Base-by-base conservation (phyloP, 2,797 vertebrate species). In the Chrosomus eos region DNA sequence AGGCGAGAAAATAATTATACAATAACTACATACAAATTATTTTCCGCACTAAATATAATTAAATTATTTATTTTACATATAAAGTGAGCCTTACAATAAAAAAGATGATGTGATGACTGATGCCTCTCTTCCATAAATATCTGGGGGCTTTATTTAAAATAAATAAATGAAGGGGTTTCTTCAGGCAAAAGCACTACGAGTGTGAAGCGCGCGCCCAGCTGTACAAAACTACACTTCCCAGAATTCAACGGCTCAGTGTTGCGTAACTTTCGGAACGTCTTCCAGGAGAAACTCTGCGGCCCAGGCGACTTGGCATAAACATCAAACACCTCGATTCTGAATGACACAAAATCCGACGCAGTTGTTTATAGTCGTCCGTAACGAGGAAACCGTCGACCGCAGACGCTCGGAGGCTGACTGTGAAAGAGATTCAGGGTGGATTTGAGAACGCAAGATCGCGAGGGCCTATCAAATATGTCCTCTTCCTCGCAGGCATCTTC, bases 401-500 rank as follows among this genome's bases (percentile, higher is more conserved):
- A 74, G 43, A n/a, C 51, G 31, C 31, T 82, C 76, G 33, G 58
- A 78, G 60, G 26, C 26, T 64, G 84, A 48, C 80, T 53, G 64
- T 62, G 62, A 78, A 48, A 53, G 58, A 43, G 81, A 80, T 84
- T 23, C 80, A 86, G 82, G 84, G 85, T 87, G 81, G 81, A 88
- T 85, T 87, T 84, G 71, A 87, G 82, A 89, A 80, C 83, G 79
- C 80, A 82, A 81, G 79, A 88, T 74, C 81, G 85, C 86, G 85
- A 87, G 88, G 89, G 87, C 89, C 88, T 86, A 86, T 86, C 79
- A 85, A 91, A 90, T 84, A 91, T 91, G 91, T 91, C 91, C 91
- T 95, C 95, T 92, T 95, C 95, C 91, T 95, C 95, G 75, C 94
- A 95, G 31, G 95, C 95, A 67, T 93, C 95, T 89, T 96, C 96